phyloP scores from a whole-genome alignment of 2,888 invertebrate species.

The Glyphotaelius pellucidus region DNA sequence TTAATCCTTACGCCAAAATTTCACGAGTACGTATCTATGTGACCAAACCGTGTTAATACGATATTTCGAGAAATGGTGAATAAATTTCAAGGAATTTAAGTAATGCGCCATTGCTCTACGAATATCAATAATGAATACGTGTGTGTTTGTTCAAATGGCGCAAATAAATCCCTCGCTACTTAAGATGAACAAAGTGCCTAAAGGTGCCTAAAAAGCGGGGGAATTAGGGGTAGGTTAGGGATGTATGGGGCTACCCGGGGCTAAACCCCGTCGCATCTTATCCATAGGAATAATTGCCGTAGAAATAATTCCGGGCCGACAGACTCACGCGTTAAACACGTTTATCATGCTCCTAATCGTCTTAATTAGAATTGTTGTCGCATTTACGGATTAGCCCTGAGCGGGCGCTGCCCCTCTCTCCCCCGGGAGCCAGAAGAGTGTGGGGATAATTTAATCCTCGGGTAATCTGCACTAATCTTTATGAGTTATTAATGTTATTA shows the following conservation, averaged over 20 bases:
- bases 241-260: conserved; percentile 23
- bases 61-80: neutral
- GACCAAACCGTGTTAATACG: neutral
- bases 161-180: conserved; percentile 33
- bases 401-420: conserved; percentile 3
- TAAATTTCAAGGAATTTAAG: neutral
- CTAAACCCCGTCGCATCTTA: conserved; percentile 40
- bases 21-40: too few relatives aligned
- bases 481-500: conserved; percentile 33
- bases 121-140: conserved; percentile 17
- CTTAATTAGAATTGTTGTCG: conserved; percentile 67
- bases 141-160: conserved; percentile 24
- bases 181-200: conserved; percentile 42
- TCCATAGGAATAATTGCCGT: conserved; percentile 47
- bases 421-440: neutral
- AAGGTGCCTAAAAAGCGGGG: conserved; percentile 43
- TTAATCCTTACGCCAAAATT: too few relatives aligned
- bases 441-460: conserved; percentile 6
- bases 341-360: conserved; percentile 66
- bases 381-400: conserved; percentile 63
- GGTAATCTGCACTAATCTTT: conserved; percentile 45
- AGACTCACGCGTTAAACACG: conserved; percentile 65
- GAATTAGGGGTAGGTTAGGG: conserved; percentile 34
- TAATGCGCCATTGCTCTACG: neutral
- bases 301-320: conserved; percentile 43